Evolutionary conservation across 1,140 invertebrate genomes (phyloP).

Genomic region (Spodoptera frugiperda): DNA sequence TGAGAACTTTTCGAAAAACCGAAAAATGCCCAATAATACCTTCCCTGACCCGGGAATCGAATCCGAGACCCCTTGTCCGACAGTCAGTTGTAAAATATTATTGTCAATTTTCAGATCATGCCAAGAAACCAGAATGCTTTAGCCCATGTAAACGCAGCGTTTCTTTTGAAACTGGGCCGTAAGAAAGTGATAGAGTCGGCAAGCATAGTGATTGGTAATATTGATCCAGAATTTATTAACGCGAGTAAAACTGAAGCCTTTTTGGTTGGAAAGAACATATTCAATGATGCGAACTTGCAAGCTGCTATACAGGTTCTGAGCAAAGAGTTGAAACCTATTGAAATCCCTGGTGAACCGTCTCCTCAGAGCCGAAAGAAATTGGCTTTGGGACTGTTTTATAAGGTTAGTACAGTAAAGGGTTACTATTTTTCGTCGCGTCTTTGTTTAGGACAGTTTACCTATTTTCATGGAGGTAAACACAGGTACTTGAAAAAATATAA

Average conservation of each 20-base stretch:
- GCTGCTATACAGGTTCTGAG: slow-evolving; percentile 87
- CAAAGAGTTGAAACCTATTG: slow-evolving; percentile 88
- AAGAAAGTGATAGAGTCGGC: slow-evolving; percentile 68
- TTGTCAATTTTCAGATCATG: slow-evolving; percentile 88
- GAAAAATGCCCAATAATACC: too few relatives aligned
- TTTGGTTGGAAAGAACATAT: slow-evolving; percentile 87
- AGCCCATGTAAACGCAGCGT: slow-evolving; percentile 93
- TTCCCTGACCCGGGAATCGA: too few relatives aligned
- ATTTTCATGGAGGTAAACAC: too few relatives aligned
- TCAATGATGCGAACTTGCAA: slow-evolving; percentile 84
- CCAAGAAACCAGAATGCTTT: slow-evolving; percentile 93
- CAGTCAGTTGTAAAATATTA: too few relatives aligned
- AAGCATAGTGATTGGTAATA: slow-evolving; percentile 89
- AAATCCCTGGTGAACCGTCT: slow-evolving; percentile 88
- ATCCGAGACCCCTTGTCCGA: too few relatives aligned
- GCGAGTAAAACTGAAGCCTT: slow-evolving; percentile 90
- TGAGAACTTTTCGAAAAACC: too few relatives aligned
- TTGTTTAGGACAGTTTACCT: too few relatives aligned
- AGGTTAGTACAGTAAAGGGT: slow-evolving; percentile 82
- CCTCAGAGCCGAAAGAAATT: slow-evolving; percentile 89
- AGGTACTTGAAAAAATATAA: too few relatives aligned
- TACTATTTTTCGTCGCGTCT: too few relatives aligned
- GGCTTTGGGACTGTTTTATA: slow-evolving; percentile 91
- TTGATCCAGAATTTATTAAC: slow-evolving; percentile 90
- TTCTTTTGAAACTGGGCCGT: slow-evolving; percentile 85